Base-by-base conservation (phyloP, 2,888 invertebrate species). In the Sphaerophoria rueppellii region DNA sequence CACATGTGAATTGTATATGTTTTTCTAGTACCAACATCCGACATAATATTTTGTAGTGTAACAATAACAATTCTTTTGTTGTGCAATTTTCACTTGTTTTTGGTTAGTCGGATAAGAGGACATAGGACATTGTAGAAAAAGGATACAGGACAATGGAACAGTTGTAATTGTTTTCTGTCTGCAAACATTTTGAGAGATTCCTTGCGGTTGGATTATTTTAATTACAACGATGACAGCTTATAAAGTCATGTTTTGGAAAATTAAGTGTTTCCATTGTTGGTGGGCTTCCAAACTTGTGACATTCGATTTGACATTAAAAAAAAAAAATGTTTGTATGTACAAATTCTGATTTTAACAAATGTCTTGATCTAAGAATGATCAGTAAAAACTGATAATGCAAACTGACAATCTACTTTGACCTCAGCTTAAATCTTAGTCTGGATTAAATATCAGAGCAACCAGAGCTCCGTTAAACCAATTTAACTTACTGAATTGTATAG, bases 91-190 rank as follows among this genome's bases (percentile, higher is more conserved):
- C 4, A n/a, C 34, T 46, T 67, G 65, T 65, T 48, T 61, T 52
- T 65, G 52, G 43, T 65, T 70, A 60, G 58, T 11, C 11, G 43
- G 43, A 65, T 46, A 50, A 24, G 14, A 50, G 65, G 34, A 43
- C 43, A 43, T 4, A 7, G 24, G 12, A 43, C 12, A 40, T 2
- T 40, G n/a, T 65, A n/a, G 60, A 11, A 24, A 52, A 40, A 48
- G 54, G 43, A 43, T 11, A 43, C 43, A 65, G 82, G 65, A 67
- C 76, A 81, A 81, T 81, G 54, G 9, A 34, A 9, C 50, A 46
- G 34, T 65, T 55, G 16, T 70, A 16, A 54, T 55, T 46, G 57
- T 55, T 55, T 55, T 55, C 43, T 70, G 46, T 58, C 55, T 69
- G 16, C 16, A 40, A 46, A 24, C 24, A 24, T 24, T 24, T 24